Conservation (phyloP, 2,888 invertebrate species). For the Meganola albula region DNA sequence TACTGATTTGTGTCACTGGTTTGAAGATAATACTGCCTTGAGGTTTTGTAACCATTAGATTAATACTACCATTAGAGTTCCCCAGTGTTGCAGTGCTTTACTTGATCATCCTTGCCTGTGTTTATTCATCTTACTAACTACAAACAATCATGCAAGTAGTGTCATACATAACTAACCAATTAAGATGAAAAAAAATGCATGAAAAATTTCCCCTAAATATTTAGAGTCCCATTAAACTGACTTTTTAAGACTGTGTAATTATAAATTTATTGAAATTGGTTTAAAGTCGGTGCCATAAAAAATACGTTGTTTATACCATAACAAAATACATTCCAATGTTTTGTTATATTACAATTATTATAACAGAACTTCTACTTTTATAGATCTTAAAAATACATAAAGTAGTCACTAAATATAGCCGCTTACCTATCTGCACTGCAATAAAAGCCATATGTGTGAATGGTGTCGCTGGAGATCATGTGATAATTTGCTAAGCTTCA, state of each 20-base stretch:
- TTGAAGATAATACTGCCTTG: constrained; percentile 73
- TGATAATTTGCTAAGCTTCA: too few species aligned
- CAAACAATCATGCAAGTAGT: constrained; percentile 61
- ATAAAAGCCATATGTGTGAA: too few species aligned
- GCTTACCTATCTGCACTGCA: too few species aligned
- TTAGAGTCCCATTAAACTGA: too few species aligned
- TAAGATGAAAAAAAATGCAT: constrained; percentile 51
- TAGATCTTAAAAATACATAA: too few species aligned
- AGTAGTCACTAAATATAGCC: too few species aligned
- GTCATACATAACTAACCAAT: constrained; percentile 60
- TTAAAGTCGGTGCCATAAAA: constrained; percentile 42
- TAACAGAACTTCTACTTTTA: too few species aligned
- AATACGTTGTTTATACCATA: too few species aligned
- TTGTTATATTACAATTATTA: too few species aligned
- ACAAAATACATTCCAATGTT: too few species aligned
- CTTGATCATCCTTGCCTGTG: constrained; percentile 79
- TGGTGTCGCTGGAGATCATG: too few species aligned
- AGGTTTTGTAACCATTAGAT: constrained; percentile 74
- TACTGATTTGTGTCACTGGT: constrained; percentile 76
- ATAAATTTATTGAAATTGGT: constrained; percentile 36
- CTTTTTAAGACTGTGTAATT: too few species aligned
- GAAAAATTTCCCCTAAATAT: constrained; percentile 43
- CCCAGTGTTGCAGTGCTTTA: constrained; percentile 78
- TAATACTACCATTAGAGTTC: constrained; percentile 70
- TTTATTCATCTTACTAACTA: constrained; percentile 75